A percentile compares a stretch with the other conserved stretches of the same genome.
Conservation (phyloP, 2,888 invertebrate species). For the Lasioglossum lativentre region DNA sequence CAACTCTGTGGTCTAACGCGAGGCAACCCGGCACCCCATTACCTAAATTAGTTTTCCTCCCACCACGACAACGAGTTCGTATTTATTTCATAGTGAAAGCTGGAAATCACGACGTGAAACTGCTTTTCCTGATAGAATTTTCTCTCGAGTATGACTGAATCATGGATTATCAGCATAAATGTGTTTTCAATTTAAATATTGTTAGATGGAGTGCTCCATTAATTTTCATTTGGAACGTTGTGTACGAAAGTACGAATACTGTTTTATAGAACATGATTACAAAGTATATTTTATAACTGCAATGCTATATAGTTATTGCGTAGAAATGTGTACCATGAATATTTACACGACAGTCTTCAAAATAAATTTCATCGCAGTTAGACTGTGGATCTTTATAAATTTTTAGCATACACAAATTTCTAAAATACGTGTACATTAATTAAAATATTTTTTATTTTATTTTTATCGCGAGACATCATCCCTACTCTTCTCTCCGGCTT, state of each 20-base stretch:
- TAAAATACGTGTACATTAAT: too few relatives aligned
- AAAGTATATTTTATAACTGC: not conserved
- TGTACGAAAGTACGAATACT: not conserved
- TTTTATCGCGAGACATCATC: too few relatives aligned
- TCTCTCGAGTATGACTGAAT: not conserved
- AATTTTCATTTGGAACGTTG: not conserved
- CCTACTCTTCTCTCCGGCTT: too few relatives aligned
- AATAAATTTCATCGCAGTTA: too few relatives aligned
- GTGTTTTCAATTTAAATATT: not conserved
- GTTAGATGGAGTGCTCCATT: too few relatives aligned
- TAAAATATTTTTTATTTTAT: too few relatives aligned
- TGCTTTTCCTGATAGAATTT: not conserved
- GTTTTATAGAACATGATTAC: not conserved
- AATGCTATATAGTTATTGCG: not conserved
- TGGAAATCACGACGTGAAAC: not conserved
- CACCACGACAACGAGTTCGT: slow-evolving; percentile 20
- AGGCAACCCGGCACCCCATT: slow-evolving; percentile 24
- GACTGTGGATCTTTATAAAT: too few relatives aligned
- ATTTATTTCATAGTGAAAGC: slow-evolving; percentile 34
- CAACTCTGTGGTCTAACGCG: slow-evolving; percentile 10
- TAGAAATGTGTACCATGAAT: not conserved
- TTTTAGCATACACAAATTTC: not conserved
- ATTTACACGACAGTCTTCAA: too few relatives aligned
- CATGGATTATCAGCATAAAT: slow-evolving; percentile 11
- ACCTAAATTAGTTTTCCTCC: slow-evolving; percentile 34